These are phyloP conservation scores for Litoditis marina DNA, from an alignment of 2,888 invertebrate genomes.

Conservation along the genomic window DNA sequence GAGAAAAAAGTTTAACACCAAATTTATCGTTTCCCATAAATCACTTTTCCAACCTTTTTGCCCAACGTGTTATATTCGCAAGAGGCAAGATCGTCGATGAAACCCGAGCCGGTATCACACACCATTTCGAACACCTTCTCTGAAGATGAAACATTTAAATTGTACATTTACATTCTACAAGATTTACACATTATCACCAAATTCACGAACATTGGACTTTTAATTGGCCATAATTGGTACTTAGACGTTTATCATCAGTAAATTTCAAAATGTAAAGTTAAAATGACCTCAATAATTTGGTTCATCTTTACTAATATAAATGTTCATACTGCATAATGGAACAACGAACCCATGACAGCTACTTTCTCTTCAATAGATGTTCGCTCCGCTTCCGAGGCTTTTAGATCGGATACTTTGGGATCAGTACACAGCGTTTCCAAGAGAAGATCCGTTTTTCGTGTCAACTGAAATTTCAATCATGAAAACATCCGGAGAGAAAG, in stretches of 20 bases:
- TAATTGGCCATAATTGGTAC: background rate
- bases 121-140: slow-evolving; percentile 25
- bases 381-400: slow-evolving; percentile 61
- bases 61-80: slow-evolving; percentile 15
- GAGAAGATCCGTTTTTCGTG: slow-evolving; percentile 61
- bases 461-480: slow-evolving; percentile 57
- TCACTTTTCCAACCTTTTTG: slow-evolving; percentile 1
- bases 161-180: background rate
- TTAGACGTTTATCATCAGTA: background rate
- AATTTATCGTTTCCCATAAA: background rate
- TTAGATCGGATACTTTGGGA: slow-evolving; percentile 58
- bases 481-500: background rate
- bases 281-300: too few species aligned
- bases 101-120: slow-evolving; percentile 17
- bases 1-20: too few species aligned
- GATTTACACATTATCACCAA: background rate
- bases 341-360: slow-evolving; percentile 24
- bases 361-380: slow-evolving; percentile 62
- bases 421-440: slow-evolving; percentile 63
- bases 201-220: background rate
- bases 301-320: background rate
- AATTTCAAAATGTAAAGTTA: background rate
- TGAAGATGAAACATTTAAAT: slow-evolving; percentile 1
- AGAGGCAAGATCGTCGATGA: slow-evolving; percentile 23
- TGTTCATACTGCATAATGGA: background rate